Percentiles rank a stretch among this genome's conserved stretches.
These are phyloP conservation scores for Stegophylla sp. DNA, from an alignment of 2,888 invertebrate species.

Conservation along the genomic window DNA sequence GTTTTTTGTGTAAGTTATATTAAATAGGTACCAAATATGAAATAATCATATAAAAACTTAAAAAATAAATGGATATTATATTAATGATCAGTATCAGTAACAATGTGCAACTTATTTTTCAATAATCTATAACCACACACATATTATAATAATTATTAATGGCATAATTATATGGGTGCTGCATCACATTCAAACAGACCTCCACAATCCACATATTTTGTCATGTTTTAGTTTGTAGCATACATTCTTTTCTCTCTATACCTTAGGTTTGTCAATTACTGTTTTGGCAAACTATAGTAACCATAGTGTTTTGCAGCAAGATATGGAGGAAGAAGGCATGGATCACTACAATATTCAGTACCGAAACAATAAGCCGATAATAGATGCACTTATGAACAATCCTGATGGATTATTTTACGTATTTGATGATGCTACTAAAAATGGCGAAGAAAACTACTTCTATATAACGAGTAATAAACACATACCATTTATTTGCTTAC, in stretches of 20 bases:
- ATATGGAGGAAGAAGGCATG: slow-evolving; percentile 80
- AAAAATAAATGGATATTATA: no score
- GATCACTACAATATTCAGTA: slow-evolving; percentile 76
- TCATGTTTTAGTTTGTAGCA: not conserved
- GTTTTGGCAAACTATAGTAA: not conserved
- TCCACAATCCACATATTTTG: no score
- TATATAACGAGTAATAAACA: slow-evolving; percentile 73
- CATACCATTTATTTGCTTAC: not conserved
- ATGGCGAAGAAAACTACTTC: slow-evolving; percentile 72
- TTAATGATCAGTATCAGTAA: no score
- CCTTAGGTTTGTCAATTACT: slow-evolving; percentile 18
- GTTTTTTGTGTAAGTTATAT: no score
- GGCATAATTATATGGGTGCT: no score
- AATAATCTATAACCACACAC: no score
- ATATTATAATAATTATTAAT: no score
- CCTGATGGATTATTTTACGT: slow-evolving; percentile 83
- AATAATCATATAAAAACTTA: no score
- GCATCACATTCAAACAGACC: no score
- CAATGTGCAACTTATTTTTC: no score
- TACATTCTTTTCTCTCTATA: slow-evolving; percentile 35
- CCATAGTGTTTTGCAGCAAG: slow-evolving; percentile 67
- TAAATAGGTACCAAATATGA: no score
- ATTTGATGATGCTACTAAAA: slow-evolving; percentile 85
- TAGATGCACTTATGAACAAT: slow-evolving; percentile 86
- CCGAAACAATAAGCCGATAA: slow-evolving; percentile 85